A percentile compares a stretch with the other conserved stretches of the same genome.
Evolutionary conservation across 2,888 invertebrate species (phyloP).

Genomic region (Tenodera sinensis): DNA sequence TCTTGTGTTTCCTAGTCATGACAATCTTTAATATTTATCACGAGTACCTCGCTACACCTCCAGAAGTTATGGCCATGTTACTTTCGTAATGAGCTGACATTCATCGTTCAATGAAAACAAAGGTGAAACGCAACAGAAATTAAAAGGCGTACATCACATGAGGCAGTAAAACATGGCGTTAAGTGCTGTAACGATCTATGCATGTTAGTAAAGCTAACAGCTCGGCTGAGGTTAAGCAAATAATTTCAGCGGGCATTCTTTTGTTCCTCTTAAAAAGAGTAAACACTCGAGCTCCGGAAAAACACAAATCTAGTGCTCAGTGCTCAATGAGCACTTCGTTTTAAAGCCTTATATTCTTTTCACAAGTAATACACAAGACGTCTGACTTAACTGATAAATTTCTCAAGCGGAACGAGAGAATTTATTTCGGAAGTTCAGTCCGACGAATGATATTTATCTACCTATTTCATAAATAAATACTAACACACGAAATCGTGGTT

Average conservation of each 20-base stretch:
- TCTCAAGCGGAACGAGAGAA: too few relatives aligned
- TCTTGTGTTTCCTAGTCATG: not conserved
- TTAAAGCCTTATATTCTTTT: too few relatives aligned
- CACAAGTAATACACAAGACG: too few relatives aligned
- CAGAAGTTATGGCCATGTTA: not conserved
- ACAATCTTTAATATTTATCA: not conserved
- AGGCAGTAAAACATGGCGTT: not conserved
- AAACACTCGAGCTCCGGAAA: not conserved
- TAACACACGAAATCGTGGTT: too few relatives aligned
- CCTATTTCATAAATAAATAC: too few relatives aligned
- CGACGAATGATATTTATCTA: too few relatives aligned
- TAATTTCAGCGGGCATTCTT: not conserved
- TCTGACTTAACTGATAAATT: too few relatives aligned
- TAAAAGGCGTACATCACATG: not conserved
- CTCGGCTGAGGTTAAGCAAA: not conserved
- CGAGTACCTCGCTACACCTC: not conserved
- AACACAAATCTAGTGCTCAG: not conserved
- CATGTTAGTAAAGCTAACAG: not conserved
- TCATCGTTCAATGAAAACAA: not conserved
- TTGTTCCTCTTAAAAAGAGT: not conserved
- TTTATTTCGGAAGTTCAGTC: too few relatives aligned
- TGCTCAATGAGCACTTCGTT: too few relatives aligned
- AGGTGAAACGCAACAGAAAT: not conserved
- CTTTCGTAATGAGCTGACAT: not conserved
- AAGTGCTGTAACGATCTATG: not conserved